Evolutionary conservation across 35 echinoderm and acorn worm genomes (phyloP), one percentile per base, ranked within the genome.

Genomic region (Diadema setosum): DNA sequence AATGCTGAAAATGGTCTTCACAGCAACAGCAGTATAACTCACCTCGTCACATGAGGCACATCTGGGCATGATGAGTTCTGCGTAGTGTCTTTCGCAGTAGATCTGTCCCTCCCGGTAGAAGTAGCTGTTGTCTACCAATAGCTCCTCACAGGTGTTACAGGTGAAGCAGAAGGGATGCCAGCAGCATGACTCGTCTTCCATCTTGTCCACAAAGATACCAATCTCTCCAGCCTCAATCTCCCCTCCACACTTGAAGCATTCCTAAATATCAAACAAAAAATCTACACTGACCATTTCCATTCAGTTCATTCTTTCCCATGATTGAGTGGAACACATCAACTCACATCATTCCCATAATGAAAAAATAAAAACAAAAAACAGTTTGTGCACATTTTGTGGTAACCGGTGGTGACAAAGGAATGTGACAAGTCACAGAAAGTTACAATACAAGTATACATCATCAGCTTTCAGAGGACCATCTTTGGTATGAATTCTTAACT

Each of bases 91-190:
- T 81, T 99, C 96, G 84, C 92, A 94, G 86, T 92, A 94, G 27
- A 99, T 90, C 30, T 99, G 92, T 5, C 93, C 88, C 34, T 99
- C 96, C 74, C 89, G 91, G 65, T 81, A 84, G 87, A 99, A 99
- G 93, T 99, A 92, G 36, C 84, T 90, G 29, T 92, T 61, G 67
- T 99, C 92, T 5, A 95, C 96, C 15, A 99, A 42, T 16, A 92
- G 36, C 41, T 99, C 96, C 46, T 99, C 92, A 65, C 96, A 99
- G 26, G 90, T 87, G 33, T 76, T 86, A 45, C 92, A 94, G 3
- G 88, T 92, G 58, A 99, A 99, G 87, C 96, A 99, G 39, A 92
- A 87, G 20, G 96, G 96, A 87, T 99, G 96, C 96, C 96, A 99
- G 70, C 93, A 94, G n/a, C 64, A 75, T 9, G 64, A 36, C 11